A percentile compares a stretch with the other conserved stretches of the same genome.
Conservation (phyloP, 2,888 invertebrate species). For the Cataglyphis cursor region DNA sequence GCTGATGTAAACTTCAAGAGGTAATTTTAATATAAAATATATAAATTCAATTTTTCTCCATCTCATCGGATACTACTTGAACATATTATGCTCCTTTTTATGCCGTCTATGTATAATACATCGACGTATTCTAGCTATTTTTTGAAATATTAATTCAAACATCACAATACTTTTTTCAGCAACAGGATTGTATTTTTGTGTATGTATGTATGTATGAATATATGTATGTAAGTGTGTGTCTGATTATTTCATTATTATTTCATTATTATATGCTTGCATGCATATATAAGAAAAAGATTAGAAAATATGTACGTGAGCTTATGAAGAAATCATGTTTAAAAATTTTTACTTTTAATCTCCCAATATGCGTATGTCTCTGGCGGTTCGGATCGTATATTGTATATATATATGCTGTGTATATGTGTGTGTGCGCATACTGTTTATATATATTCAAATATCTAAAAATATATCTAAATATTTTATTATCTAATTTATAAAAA, state of each 20-base stretch:
- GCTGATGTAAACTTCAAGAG: constrained; percentile 16
- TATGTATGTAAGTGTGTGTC: constrained; percentile 50
- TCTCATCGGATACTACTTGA: constrained; percentile 28
- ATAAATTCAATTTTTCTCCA: constrained; percentile 44
- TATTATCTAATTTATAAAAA: constrained; percentile 11
- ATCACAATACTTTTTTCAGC: constrained; percentile 61
- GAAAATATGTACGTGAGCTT: constrained; percentile 65
- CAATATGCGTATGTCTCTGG: constrained; percentile 23
- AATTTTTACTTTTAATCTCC: constrained; percentile 62
- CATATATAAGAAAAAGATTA: constrained; percentile 48
- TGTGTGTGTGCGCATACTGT: neutral
- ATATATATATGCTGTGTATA: neutral
- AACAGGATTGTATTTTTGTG: constrained; percentile 61
- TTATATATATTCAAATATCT: neutral
- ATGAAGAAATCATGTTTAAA: constrained; percentile 56
- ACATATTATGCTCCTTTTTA: constrained; percentile 39
- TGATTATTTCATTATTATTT: constrained; percentile 61
- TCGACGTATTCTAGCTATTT: constrained; percentile 57
- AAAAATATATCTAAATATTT: neutral
- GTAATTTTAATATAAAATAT: constrained; percentile 23
- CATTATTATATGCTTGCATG: constrained; percentile 62
- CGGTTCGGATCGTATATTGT: constrained; percentile 4
- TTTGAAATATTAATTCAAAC: constrained; percentile 47
- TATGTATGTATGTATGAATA: constrained; percentile 53
- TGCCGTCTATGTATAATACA: constrained; percentile 55